Conservation (phyloP, 2,888 invertebrate genomes). For the Andrena chrysosceles region DNA sequence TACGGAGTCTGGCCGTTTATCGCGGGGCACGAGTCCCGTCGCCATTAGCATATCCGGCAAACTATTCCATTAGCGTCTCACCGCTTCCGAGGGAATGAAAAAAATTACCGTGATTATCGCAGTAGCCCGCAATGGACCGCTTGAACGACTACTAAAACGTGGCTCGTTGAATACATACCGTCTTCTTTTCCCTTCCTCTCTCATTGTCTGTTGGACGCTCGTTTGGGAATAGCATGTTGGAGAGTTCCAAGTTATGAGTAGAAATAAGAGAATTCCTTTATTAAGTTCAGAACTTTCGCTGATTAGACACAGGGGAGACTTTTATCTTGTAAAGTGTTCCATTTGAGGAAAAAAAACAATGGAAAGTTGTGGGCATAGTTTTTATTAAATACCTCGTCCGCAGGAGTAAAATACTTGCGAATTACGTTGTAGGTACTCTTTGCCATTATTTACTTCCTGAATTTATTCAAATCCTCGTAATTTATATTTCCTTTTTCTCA, state of each 20-base stretch:
- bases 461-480: no score
- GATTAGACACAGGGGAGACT: no score
- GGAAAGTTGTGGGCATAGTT: no score
- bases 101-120: conserved; percentile 6
- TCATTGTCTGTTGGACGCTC: not conserved
- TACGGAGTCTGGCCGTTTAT: conserved; percentile 18
- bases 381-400: no score
- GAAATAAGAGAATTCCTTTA: no score
- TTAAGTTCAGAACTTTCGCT: no score
- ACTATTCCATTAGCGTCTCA: conserved; percentile 28
- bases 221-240: not conserved
- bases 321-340: no score
- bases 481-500: not conserved
- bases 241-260: not conserved
- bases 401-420: no score
- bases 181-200: not conserved
- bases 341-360: no score
- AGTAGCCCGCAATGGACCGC: not conserved
- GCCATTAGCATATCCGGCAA: conserved; percentile 1
- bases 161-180: not conserved
- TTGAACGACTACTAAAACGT: not conserved
- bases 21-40: conserved; percentile 3
- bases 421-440: no score
- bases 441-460: no score
- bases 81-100: conserved; percentile 6